A percentile compares a stretch with the other conserved stretches of the same genome.
Evolutionary conservation across 2,113 vertebrate species (phyloP).

Genomic region (Elaphurus davidianus): DNA sequence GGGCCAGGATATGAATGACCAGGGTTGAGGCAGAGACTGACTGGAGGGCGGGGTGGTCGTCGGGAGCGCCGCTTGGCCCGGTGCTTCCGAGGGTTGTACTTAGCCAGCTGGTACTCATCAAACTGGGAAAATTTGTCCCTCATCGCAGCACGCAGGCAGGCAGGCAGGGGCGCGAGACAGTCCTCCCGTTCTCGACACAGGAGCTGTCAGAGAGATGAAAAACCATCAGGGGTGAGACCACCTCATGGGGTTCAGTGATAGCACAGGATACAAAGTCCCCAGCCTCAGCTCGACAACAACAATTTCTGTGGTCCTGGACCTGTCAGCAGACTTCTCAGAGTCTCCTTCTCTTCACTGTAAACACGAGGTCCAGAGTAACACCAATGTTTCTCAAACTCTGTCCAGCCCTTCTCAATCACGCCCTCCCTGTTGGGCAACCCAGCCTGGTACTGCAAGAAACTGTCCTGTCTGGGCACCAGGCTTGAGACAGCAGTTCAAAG

Average conservation of each 20-base stretch:
- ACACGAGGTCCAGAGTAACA: neutral
- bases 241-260: neutral
- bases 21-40: conserved; percentile 43
- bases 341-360: neutral
- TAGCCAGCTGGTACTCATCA: conserved; percentile 91
- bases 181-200: conserved; percentile 14
- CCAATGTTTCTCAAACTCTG: neutral
- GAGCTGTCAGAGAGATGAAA: conserved; percentile 46
- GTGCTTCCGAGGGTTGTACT: conserved; percentile 90
- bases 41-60: neutral
- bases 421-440: neutral
- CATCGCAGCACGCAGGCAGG: conserved; percentile 88
- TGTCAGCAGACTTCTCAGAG: neutral
- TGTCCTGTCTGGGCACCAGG: neutral
- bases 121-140: conserved; percentile 90
- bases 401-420: neutral
- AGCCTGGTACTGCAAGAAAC: neutral
- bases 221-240: neutral
- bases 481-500: neutral
- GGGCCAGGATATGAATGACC: neutral
- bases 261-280: neutral
- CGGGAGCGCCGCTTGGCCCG: conserved; percentile 80
- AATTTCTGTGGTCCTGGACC: neutral
- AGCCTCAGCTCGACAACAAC: neutral
- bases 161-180: conserved; percentile 81